Evolutionary conservation across 1,140 invertebrate species (phyloP).

Genomic region (Vanessa tameamea): DNA sequence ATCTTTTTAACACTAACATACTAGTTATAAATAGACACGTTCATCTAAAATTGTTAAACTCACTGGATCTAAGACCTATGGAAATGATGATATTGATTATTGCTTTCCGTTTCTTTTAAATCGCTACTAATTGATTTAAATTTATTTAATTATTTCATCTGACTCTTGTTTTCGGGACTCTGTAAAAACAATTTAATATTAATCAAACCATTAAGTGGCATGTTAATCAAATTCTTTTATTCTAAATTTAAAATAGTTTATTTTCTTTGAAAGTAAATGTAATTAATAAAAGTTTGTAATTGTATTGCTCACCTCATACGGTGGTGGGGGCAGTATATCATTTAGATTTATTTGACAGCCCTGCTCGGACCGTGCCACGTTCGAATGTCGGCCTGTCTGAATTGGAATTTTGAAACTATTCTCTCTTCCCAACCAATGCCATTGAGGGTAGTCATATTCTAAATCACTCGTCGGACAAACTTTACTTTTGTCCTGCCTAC

Average conservation of each 20-base stretch:
- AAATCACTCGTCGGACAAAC: slow-evolving; percentile 73
- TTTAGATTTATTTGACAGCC: slow-evolving; percentile 80
- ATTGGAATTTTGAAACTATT: slow-evolving; percentile 79
- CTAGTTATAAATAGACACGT: slow-evolving; percentile 42
- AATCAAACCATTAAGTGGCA: no score
- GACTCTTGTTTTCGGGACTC: slow-evolving; percentile 68
- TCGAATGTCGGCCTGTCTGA: slow-evolving; percentile 70
- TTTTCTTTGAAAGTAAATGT: not conserved
- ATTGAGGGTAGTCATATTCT: slow-evolving; percentile 78
- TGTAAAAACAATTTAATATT: slow-evolving; percentile 46
- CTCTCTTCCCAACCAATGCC: slow-evolving; percentile 76
- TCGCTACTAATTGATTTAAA: slow-evolving; percentile 31
- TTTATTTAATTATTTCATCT: slow-evolving; percentile 47
- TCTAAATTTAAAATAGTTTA: not conserved
- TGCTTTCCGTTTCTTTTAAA: slow-evolving; percentile 60
- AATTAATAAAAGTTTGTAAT: slow-evolving; percentile 22
- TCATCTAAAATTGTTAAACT: slow-evolving; percentile 40
- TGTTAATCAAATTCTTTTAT: no score
- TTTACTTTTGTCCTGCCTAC: slow-evolving; percentile 76
- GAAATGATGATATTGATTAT: slow-evolving; percentile 66
- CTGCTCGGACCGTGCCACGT: slow-evolving; percentile 70
- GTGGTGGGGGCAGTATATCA: slow-evolving; percentile 77
- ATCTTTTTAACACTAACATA: slow-evolving; percentile 22
- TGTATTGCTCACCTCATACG: slow-evolving; percentile 72
- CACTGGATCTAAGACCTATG: slow-evolving; percentile 44